Evolutionary conservation across 1,140 invertebrate genomes (phyloP).

Genomic region (Gryon sp.): DNA sequence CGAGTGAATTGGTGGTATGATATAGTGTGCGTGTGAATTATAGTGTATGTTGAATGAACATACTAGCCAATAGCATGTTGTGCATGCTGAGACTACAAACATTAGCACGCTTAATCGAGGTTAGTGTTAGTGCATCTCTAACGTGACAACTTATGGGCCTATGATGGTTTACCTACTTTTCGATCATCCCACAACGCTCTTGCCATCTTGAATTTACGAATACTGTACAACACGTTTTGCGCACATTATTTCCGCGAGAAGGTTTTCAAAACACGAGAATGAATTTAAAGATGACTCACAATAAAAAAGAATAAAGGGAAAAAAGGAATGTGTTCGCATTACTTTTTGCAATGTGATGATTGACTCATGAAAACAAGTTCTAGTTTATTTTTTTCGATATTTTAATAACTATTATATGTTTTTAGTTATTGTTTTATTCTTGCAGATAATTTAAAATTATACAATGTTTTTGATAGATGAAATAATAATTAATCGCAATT

Average conservation of each 20-base stretch:
- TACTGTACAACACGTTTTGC: conserved; percentile 59
- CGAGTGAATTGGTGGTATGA: conserved; percentile 14
- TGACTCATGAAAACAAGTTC: too few species aligned
- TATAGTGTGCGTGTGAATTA: conserved; percentile 49
- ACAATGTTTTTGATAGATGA: conserved; percentile 20
- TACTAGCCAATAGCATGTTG: conserved; percentile 37
- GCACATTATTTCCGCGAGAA: conserved; percentile 38
- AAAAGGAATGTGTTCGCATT: conserved; percentile 20
- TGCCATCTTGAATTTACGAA: conserved; percentile 53
- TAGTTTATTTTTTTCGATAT: neutral
- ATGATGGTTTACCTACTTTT: conserved; percentile 64
- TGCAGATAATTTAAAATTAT: conserved; percentile 11
- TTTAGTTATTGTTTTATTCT: conserved; percentile 19
- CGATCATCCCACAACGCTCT: conserved; percentile 63
- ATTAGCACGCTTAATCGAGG: conserved; percentile 54
- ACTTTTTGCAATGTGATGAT: too few species aligned
- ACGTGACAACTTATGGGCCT: conserved; percentile 59
- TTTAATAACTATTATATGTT: too few species aligned
- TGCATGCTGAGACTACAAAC: conserved; percentile 37
- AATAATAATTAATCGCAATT: conserved; percentile 29
- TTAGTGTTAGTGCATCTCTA: conserved; percentile 63
- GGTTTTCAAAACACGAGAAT: conserved; percentile 47
- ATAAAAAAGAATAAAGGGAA: conserved; percentile 1
- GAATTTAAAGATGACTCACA: conserved; percentile 40
- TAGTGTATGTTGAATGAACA: conserved; percentile 27